phyloP scores from a whole-genome alignment of 2,113 vertebrate genomes.

The Cyanocitta stelleri region DNA sequence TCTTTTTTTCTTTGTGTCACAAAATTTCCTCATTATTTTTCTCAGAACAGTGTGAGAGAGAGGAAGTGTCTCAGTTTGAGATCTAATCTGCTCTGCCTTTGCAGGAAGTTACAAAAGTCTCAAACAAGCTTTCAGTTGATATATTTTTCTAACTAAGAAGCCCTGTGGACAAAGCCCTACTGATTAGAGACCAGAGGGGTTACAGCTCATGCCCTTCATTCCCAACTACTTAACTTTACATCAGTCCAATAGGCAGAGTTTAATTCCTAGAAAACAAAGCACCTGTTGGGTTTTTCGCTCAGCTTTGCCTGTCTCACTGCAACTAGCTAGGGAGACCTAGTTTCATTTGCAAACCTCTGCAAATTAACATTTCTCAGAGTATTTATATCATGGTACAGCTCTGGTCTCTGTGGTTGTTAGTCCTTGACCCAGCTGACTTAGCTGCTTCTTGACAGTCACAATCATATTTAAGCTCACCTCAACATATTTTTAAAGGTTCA shows the following conservation, averaged over 20 bases:
- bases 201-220: neutral
- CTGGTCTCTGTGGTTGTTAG: neutral
- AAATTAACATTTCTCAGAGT: neutral
- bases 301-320: neutral
- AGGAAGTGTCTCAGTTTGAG: conserved; percentile 52
- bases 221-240: neutral
- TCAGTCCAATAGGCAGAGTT: neutral
- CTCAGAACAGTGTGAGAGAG: conserved; percentile 47
- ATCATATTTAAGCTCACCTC: neutral
- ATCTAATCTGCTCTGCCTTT: conserved; percentile 50
- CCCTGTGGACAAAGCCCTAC: neutral
- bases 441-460: neutral
- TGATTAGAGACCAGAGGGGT: neutral
- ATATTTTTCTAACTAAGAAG: neutral
- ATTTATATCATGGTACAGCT: neutral
- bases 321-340: neutral
- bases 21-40: conserved; percentile 62
- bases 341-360: neutral
- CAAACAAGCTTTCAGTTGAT: neutral
- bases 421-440: neutral
- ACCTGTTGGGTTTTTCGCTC: neutral
- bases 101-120: conserved; percentile 45
- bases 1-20: neutral
- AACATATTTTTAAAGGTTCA: neutral
- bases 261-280: neutral